Evolutionary conservation across 2,888 invertebrate species (phyloP).

Genomic region (Nephrotoma guestfalica): DNA sequence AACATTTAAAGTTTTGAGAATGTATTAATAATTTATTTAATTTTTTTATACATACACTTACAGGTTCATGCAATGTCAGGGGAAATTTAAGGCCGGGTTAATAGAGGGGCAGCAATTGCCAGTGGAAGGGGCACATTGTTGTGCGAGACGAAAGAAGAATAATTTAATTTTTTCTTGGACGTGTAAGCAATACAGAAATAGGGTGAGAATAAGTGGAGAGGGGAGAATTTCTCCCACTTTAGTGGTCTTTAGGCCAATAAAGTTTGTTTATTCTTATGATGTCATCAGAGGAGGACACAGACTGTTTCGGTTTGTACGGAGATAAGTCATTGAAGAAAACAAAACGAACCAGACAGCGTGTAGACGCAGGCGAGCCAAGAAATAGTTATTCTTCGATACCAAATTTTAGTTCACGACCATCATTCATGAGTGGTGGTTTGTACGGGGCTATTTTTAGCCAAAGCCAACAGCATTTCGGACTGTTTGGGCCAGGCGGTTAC

Average conservation of each 20-base stretch:
- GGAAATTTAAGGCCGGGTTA: constrained; percentile 15
- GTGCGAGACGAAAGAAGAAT: constrained; percentile 6
- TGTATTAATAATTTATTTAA: not conserved
- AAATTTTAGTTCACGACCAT: constrained; percentile 62
- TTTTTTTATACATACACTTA: constrained; percentile 5
- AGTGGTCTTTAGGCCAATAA: constrained; percentile 57
- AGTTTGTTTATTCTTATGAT: constrained; percentile 76
- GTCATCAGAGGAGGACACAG: constrained; percentile 95
- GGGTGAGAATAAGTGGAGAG: constrained; percentile 13
- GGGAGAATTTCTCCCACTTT: constrained; percentile 16
- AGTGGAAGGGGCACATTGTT: constrained; percentile 7
- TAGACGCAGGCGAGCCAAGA: constrained; percentile 91
- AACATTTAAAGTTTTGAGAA: not conserved
- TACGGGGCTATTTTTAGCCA: constrained; percentile 76
- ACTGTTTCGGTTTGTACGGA: constrained; percentile 86
- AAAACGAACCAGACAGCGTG: constrained; percentile 89
- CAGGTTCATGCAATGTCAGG: constrained; percentile 16
- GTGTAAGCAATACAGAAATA: constrained; percentile 12
- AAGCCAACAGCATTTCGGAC: constrained; percentile 65
- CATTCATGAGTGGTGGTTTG: constrained; percentile 72
- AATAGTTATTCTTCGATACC: constrained; percentile 78
- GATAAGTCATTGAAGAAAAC: constrained; percentile 84
- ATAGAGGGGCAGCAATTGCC: constrained; percentile 10
- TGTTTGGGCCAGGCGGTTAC: constrained; percentile 71
- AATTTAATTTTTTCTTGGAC: constrained; percentile 1